phyloP scores from a whole-genome alignment of 2,113 vertebrate genomes.

The Varanus komodoensis region DNA sequence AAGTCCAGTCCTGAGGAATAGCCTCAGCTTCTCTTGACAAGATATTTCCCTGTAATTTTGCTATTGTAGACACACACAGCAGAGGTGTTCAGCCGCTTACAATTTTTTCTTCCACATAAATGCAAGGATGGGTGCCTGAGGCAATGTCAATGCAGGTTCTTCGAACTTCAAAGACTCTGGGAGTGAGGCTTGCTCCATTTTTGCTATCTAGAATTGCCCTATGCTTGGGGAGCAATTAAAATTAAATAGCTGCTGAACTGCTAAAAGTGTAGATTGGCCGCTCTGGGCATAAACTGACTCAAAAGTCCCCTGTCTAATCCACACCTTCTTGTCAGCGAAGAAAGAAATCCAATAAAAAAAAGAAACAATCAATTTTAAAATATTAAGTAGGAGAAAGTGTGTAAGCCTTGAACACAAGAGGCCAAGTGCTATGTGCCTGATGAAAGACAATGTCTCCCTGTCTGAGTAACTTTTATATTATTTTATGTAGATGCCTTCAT shows the following conservation, averaged over 20 bases:
- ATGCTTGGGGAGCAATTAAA: constrained; percentile 84
- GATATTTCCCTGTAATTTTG: constrained; percentile 57
- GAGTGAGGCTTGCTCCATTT: constrained; percentile 75
- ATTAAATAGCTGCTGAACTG: constrained; percentile 79
- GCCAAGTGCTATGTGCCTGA: background rate
- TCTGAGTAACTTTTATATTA: background rate
- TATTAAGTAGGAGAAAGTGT: constrained; percentile 38
- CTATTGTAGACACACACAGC: constrained; percentile 55
- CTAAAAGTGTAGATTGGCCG: constrained; percentile 68
- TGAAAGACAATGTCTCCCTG: background rate
- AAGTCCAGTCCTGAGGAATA: constrained; percentile 47
- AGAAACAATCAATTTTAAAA: constrained; percentile 22
- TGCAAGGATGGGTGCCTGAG: constrained; percentile 72
- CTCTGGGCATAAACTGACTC: constrained; percentile 69
- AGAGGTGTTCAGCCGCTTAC: constrained; percentile 63
- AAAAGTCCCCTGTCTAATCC: constrained; percentile 69
- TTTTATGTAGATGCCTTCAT: background rate
- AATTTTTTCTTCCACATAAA: constrained; percentile 61
- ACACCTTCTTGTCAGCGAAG: constrained; percentile 38
- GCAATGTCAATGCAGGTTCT: constrained; percentile 78
- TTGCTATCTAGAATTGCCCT: constrained; percentile 78
- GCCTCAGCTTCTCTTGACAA: constrained; percentile 42
- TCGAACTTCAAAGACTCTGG: constrained; percentile 77
- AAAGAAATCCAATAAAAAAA: constrained; percentile 36
- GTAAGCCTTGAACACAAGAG: constrained; percentile 48